Percentiles rank a stretch among this genome's conserved stretches.
phyloP scores from a whole-genome alignment of 2,113 vertebrate species.

The Seriola quinqueradiata region DNA sequence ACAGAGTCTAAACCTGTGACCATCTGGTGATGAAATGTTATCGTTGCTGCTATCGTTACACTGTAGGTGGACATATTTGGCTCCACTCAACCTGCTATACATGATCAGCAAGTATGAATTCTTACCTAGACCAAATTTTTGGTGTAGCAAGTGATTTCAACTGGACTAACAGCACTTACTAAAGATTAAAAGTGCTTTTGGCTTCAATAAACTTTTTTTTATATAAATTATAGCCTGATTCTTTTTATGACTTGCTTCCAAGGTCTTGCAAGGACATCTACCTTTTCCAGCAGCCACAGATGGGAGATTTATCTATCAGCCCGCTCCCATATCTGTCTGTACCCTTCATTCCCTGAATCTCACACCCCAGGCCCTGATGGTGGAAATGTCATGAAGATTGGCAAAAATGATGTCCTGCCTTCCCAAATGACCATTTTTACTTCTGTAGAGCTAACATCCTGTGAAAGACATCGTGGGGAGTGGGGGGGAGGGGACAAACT shows the following conservation, averaged over 20 bases:
- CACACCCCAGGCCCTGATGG: constrained; percentile 52
- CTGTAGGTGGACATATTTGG: neutral
- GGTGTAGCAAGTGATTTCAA: neutral
- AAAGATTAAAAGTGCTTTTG: neutral
- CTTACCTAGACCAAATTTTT: neutral
- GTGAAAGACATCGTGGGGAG: constrained; percentile 32
- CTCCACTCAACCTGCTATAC: neutral
- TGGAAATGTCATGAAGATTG: constrained; percentile 70
- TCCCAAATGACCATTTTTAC: constrained; percentile 45
- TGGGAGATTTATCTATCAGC: constrained; percentile 59
- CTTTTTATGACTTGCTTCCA: constrained; percentile 25
- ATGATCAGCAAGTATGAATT: constrained; percentile 1
- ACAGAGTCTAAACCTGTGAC: neutral
- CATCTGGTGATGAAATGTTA: neutral
- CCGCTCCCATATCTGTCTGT: constrained; percentile 52
- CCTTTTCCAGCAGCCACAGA: constrained; percentile 58
- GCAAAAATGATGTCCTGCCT: constrained; percentile 48
- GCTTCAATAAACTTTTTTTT: neutral
- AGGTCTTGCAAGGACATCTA: constrained; percentile 67
- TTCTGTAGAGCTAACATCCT: constrained; percentile 26
- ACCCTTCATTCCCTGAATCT: constrained; percentile 46
- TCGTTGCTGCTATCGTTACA: constrained; percentile 1
- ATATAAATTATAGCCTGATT: neutral
- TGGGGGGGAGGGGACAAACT: neutral
- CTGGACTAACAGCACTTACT: neutral